A percentile compares a stretch with the other conserved stretches of the same genome.
These are phyloP conservation scores for Lepilemur ruficaudatus DNA, from an alignment of 2,797 vertebrate genomes.

Conservation along the genomic window DNA sequence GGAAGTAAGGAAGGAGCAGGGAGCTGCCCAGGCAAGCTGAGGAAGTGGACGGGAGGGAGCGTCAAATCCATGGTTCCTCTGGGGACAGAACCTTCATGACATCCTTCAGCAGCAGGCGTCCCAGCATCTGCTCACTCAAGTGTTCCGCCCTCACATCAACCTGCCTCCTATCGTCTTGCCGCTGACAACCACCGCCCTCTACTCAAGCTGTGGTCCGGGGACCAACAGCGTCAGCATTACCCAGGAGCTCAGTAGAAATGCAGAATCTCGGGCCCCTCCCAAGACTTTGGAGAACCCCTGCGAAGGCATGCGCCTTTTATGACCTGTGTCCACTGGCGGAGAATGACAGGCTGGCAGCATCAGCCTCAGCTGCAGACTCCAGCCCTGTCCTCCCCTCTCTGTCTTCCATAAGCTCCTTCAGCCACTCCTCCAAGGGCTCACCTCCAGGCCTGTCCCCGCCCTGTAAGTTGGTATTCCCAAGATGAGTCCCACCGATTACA, in stretches of 20 bases:
- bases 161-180: neutral
- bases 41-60: neutral
- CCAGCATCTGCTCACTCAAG: neutral
- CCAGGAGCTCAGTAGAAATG: neutral
- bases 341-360: neutral
- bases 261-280: neutral
- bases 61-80: accelerated
- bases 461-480: neutral
- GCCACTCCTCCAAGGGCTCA: neutral
- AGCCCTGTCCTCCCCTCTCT: neutral
- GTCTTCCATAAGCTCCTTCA: neutral
- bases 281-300: neutral
- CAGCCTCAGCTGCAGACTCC: neutral
- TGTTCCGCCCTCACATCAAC: neutral
- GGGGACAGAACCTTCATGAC: neutral
- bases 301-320: neutral
- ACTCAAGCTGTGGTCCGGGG: neutral
- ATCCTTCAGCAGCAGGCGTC: neutral
- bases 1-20: neutral
- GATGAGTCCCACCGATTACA: neutral
- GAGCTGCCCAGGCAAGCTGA: neutral
- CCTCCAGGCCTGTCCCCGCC: neutral
- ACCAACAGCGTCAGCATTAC: neutral
- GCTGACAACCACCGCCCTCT: neutral
- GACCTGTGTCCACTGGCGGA: neutral